A percentile compares a stretch with the other conserved stretches of the same genome.
Evolutionary conservation across 2,113 vertebrate species (phyloP).

Genomic region (Gymnogyps californianus): DNA sequence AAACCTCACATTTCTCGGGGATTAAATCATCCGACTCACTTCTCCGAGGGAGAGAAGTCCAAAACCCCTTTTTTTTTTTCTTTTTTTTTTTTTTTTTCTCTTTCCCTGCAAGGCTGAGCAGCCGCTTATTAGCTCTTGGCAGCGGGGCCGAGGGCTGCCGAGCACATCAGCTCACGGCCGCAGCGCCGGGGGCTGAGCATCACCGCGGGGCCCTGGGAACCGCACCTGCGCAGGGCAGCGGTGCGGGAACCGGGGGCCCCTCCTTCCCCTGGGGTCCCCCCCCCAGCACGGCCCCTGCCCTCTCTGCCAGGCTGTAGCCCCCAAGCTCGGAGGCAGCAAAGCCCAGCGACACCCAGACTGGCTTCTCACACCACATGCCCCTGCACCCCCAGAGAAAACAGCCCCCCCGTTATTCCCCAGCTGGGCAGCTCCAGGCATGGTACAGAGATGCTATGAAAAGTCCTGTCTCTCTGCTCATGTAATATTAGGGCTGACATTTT

Average conservation of each 20-base stretch:
- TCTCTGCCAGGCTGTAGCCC: neutral
- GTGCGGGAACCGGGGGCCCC: rapidly evolving
- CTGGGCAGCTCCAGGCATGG: neutral
- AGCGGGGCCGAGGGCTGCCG: neutral
- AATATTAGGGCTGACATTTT: neutral
- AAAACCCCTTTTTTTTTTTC: neutral
- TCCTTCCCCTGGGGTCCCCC: neutral
- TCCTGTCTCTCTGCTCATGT: neutral
- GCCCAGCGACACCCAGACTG: neutral
- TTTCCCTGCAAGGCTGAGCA: neutral
- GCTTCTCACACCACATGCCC: neutral
- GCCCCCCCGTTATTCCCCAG: neutral
- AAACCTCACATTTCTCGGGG: neutral
- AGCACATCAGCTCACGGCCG: neutral
- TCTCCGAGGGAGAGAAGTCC: neutral
- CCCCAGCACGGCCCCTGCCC: neutral
- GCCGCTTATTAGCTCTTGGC: neutral
- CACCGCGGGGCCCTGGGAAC: neutral
- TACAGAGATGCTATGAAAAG: neutral
- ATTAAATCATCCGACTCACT: slow-evolving; percentile 16
- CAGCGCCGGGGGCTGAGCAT: neutral
- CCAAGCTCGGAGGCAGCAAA: neutral
- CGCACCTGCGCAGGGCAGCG: rapidly evolving
- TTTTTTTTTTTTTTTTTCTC: neutral
- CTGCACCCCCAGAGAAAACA: neutral